Evolutionary conservation across 1,140 invertebrate species (phyloP), one percentile per base, ranked within the genome.

Genomic region (Scaptodrosophila lebanonensis): DNA sequence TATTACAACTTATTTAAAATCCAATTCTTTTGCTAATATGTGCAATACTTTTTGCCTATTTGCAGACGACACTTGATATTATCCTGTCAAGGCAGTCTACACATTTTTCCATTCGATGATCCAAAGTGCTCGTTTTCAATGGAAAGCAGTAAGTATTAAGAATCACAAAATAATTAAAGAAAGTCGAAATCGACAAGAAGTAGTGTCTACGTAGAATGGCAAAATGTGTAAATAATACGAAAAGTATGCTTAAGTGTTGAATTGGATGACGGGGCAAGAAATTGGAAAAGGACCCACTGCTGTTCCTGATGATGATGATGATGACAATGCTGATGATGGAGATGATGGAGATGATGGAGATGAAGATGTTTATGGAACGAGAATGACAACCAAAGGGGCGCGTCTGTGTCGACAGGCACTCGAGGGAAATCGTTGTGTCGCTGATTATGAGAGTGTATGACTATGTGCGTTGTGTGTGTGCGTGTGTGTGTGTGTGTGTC

Each of bases 61-160:
- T 91, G 13, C 85, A 94, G 93, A 87, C 91, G 95, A 73, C 95
- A 96, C 88, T 91, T 97, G 63, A 96, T 97, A 66, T 88, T 97
- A 69, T 96, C 94, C 51, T 97, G 96, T 88, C 94, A 96, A 88
- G 95, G 95, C 83, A 92, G 95, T 88, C 91, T 97, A 64, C 94
- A 95, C 87, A 97, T 97, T 88, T 97, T 97, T 88, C 95, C 96
- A 62, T 97, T 97, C 88, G 96, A 97, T 88, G 95, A 97, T 90
- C 95, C 95, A 64, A 91, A 93, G 87, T 97, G 96, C 91, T 94
- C 94, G 88, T 97, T 97, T 89, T 93, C 95, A 66, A 94, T 97
- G 90, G 95, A 97, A 90, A 97, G 95, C 90, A 96, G 95, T 97
- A 90, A 96, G 95, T 95, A 89, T 15, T 0, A 13, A 17, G 7